Base-by-base conservation (phyloP, 2,888 invertebrate genomes). In the Gortyna flavago region DNA sequence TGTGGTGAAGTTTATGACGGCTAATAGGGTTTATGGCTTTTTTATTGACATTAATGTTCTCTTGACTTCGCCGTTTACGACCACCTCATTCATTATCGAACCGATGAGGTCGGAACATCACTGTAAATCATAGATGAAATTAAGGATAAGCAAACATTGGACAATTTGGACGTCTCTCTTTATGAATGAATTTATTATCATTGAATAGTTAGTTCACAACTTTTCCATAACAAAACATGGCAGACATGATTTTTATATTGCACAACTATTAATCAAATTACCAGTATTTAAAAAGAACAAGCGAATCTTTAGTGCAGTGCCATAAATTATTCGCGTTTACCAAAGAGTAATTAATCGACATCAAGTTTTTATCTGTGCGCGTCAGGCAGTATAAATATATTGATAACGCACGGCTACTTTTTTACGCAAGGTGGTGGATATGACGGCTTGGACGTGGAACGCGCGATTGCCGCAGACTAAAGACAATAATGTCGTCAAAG, bases 41-140 rank as follows among this genome's bases (percentile, higher is more conserved):
- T 96, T 96, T 96, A 96, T 96, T 96, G 96, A 96, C 96, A 95
- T 95, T 96, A 96, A 96, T 96, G 96, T 95, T 94, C 96, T 94
- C 94, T 94, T 94, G 93, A 95, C 93, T 95, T 94, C 92, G 90
- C 88, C 96, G 95, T 95, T 96, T 96, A 96, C 94, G 94, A 95
- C 92, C 95, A 91, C 84, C 96, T 96, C 96, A 94, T 96, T 96
- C 95, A 96, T 96, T 96, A 96, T 95, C 95, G 94, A 96, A 95
- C 94, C 93, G 92, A 90, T 91, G 93, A 95, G 96, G 96, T 96
- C 96, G 94, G 91, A 95, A 94, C 95, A 94, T 94, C 90, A 90
- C 92, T 93, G 93, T 96, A 96, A 96, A 96, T 96, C 95, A 96
- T 95, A 93, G 89, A 91, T 91, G 90, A 90, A 94, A 94, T 92